Evolutionary conservation across 2,797 vertebrate species (phyloP).

Genomic region (Neostethus bicornis): DNA sequence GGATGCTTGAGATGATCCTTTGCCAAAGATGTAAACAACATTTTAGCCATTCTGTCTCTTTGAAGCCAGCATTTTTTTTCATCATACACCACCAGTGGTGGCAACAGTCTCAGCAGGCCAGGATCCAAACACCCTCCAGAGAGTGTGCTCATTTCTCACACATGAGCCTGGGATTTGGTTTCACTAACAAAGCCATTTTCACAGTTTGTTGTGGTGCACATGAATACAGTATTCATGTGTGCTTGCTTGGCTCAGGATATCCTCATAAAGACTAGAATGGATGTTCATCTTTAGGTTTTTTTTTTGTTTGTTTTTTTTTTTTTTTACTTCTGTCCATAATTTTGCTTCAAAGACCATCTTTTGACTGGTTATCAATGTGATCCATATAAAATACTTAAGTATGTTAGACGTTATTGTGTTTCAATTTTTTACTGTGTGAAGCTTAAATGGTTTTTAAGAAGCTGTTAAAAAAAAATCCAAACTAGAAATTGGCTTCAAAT

Average conservation of each 20-base stretch:
- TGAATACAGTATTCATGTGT: slow-evolving; percentile 75
- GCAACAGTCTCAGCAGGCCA: slow-evolving; percentile 63
- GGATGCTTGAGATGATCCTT: slow-evolving; percentile 26
- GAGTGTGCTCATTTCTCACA: slow-evolving; percentile 49
- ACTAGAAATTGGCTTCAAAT: no score
- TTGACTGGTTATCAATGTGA: slow-evolving; percentile 17
- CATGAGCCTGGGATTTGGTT: slow-evolving; percentile 68
- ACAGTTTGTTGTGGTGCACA: slow-evolving; percentile 67
- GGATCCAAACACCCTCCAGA: slow-evolving; percentile 62
- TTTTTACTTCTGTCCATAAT: slow-evolving; percentile 25
- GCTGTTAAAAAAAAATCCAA: not conserved
- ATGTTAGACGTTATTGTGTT: not conserved
- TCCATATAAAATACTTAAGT: not conserved
- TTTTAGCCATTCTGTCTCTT: slow-evolving; percentile 53
- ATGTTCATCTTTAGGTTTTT: slow-evolving; percentile 18
- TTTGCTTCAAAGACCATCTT: slow-evolving; percentile 31
- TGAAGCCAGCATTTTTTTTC: slow-evolving; percentile 56
- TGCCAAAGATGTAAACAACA: slow-evolving; percentile 63
- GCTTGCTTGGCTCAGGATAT: slow-evolving; percentile 44
- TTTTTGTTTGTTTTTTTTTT: no score
- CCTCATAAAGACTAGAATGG: slow-evolving; percentile 35
- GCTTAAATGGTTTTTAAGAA: not conserved
- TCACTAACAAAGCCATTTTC: slow-evolving; percentile 75
- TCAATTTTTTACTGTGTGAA: not conserved
- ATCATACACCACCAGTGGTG: slow-evolving; percentile 59